Conservation (phyloP, 2,888 invertebrate genomes). For the Blastobasis adustella region DNA sequence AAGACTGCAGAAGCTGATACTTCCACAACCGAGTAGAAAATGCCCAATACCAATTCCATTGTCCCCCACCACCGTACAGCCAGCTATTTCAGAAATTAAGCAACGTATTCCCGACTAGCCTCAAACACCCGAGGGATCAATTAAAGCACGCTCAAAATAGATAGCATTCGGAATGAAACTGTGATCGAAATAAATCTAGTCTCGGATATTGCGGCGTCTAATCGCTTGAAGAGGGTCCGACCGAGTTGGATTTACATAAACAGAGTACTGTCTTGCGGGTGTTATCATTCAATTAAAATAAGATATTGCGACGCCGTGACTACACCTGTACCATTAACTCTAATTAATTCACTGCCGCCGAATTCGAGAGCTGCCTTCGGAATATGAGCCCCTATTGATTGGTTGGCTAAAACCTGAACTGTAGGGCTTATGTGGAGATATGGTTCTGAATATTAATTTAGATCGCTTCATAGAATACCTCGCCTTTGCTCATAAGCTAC, state of each 20-base stretch:
- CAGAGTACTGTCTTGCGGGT: conserved; percentile 62
- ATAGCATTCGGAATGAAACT: conserved; percentile 18
- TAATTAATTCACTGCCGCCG: neutral
- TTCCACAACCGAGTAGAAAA: neutral
- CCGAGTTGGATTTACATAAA: conserved; percentile 68
- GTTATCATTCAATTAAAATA: conserved; percentile 71
- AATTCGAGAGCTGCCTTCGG: neutral
- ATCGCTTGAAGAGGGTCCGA: conserved; percentile 55
- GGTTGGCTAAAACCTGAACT: neutral
- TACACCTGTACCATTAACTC: conserved; percentile 43
- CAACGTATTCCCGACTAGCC: neutral
- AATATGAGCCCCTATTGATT: neutral
- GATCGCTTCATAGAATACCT: no score
- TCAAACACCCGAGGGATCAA: no score
- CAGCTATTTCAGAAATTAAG: neutral
- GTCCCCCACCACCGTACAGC: neutral
- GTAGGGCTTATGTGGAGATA: neutral
- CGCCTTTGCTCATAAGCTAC: no score
- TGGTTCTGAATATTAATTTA: neutral
- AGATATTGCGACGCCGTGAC: conserved; percentile 58
- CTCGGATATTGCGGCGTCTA: conserved; percentile 28
- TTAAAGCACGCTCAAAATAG: neutral
- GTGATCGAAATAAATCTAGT: conserved; percentile 37
- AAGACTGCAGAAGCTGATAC: no score
- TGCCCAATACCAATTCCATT: neutral